Evolutionary conservation across 2,113 vertebrate species (phyloP).

Genomic region (Cepphus grylle): DNA sequence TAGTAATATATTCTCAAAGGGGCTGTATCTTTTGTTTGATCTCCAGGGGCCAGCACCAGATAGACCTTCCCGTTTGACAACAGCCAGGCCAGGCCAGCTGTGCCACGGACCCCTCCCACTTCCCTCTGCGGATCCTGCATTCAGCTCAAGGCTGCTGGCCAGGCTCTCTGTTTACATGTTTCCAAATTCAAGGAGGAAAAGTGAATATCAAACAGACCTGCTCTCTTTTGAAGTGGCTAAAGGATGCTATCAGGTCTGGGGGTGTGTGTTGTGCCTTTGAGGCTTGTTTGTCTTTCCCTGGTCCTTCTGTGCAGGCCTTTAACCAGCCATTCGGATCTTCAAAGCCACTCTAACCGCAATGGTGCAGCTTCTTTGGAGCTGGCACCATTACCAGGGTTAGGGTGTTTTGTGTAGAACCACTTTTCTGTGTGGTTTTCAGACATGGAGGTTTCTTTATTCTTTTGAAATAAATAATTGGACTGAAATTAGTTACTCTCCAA

Average conservation of each 20-base stretch:
- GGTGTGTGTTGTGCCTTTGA: constrained; percentile 1
- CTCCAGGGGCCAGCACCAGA: neutral
- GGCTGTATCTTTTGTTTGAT: constrained; percentile 4
- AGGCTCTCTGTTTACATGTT: constrained; percentile 38
- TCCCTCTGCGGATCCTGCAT: neutral
- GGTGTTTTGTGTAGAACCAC: neutral
- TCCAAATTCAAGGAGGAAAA: constrained; percentile 58
- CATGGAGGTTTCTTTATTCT: neutral
- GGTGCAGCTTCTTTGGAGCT: neutral
- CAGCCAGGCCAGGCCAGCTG: constrained; percentile 41
- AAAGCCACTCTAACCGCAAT: neutral
- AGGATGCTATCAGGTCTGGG: constrained; percentile 30
- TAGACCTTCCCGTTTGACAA: neutral
- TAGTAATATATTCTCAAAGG: neutral
- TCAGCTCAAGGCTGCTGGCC: constrained; percentile 19
- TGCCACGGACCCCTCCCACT: neutral
- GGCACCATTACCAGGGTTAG: neutral
- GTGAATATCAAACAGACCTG: constrained; percentile 67
- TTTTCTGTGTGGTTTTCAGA: neutral
- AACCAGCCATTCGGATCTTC: neutral
- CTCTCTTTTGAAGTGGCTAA: constrained; percentile 60
- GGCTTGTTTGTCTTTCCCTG: constrained; percentile 49
- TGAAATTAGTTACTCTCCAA: neutral
- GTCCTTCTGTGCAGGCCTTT: neutral
- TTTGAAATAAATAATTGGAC: neutral